These are phyloP conservation scores for Agrotis clavis DNA, from an alignment of 2,888 invertebrate genomes.

Conservation along the genomic window DNA sequence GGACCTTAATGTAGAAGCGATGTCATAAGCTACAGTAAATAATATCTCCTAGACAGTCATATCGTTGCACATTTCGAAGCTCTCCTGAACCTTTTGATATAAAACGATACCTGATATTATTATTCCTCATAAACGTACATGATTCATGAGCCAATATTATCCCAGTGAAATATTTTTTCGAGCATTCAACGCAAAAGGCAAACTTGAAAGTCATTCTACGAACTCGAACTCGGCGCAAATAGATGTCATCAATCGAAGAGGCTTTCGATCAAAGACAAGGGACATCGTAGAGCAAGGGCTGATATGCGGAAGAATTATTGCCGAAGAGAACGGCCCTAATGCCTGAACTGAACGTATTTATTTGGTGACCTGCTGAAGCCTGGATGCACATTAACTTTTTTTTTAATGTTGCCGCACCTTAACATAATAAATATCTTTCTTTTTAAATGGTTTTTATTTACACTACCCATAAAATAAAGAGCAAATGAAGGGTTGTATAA, in stretches of 20 bases:
- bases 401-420: conserved; percentile 23
- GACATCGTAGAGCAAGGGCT: conserved; percentile 76
- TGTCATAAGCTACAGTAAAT: background rate
- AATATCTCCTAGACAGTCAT: background rate
- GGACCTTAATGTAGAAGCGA: background rate
- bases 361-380: conserved; percentile 50
- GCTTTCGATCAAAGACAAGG: conserved; percentile 88
- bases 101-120: background rate
- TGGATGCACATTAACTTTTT: conserved; percentile 34
- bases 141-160: conserved; percentile 29
- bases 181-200: conserved; percentile 70
- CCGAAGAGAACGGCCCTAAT: conserved; percentile 76
- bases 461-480: background rate
- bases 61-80: background rate
- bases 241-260: conserved; percentile 86
- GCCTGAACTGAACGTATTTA: conserved; percentile 71
- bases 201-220: conserved; percentile 80
- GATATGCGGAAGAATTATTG: conserved; percentile 85
- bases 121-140: conserved; percentile 9
- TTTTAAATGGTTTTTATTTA: conserved; percentile 18
- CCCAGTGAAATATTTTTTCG: conserved; percentile 65
- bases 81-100: conserved; percentile 3
- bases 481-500: background rate
- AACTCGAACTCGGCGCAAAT: conserved; percentile 82
- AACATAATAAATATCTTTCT: conserved; percentile 26